These are phyloP conservation scores for Pungitius pungitius DNA, from an alignment of 2,113 vertebrate species.

Conservation along the genomic window DNA sequence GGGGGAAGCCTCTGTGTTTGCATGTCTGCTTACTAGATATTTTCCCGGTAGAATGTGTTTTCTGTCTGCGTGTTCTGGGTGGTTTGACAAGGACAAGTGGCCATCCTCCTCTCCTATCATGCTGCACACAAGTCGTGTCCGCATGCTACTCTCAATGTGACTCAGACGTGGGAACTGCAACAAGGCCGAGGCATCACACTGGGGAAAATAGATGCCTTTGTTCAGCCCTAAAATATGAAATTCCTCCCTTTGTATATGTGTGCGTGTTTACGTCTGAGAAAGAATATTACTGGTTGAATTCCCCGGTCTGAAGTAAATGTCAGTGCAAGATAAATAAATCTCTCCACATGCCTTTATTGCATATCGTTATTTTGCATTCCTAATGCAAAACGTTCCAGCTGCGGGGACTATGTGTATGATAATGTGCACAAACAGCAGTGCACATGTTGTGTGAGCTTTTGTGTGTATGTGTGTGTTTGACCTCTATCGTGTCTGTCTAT, in stretches of 20 bases:
- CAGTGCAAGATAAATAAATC: constrained; percentile 66
- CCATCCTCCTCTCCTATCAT: constrained; percentile 32
- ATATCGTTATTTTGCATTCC: constrained; percentile 62
- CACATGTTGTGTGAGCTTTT: not conserved
- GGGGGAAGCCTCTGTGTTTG: constrained; percentile 1
- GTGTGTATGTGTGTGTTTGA: constrained; percentile 10
- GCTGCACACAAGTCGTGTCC: constrained; percentile 47
- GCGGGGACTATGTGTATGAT: constrained; percentile 49
- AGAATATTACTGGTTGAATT: constrained; percentile 54
- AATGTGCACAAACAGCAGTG: constrained; percentile 29
- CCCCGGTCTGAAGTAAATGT: constrained; percentile 68
- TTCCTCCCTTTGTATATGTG: constrained; percentile 46
- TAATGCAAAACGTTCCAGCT: constrained; percentile 50
- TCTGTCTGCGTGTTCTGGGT: constrained; percentile 22
- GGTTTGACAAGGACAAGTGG: constrained; percentile 65
- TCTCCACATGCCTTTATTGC: constrained; percentile 60
- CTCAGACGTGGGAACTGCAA: constrained; percentile 62
- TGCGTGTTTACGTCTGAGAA: constrained; percentile 43
- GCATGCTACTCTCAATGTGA: constrained; percentile 59
- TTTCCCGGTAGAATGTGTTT: not conserved
- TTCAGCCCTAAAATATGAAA: constrained; percentile 55
- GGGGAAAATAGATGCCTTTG: constrained; percentile 68
- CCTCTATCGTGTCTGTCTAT: constrained; percentile 13
- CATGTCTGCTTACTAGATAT: constrained; percentile 14
- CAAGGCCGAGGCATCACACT: constrained; percentile 45